Base-by-base conservation (phyloP, 2,888 invertebrate genomes). In the Xestoiulus laeticollis region DNA sequence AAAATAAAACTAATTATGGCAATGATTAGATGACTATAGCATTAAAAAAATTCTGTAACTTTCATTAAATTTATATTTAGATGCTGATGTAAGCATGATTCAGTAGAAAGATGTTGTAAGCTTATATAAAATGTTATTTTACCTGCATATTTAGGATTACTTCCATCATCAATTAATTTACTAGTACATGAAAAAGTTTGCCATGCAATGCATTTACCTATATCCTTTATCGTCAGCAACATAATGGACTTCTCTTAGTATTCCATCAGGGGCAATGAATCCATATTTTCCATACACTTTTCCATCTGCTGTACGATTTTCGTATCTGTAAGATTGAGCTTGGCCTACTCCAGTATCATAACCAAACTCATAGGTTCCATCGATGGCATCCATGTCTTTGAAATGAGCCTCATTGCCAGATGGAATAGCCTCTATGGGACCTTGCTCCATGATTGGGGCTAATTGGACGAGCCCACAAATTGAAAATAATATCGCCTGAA, bases 281-380 rank as follows among this genome's bases (percentile, higher is more conserved):
- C 96, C 96, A 90, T 96, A 96, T 91, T 96, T 96, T 89, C 96
- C 96, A 90, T 96, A 96, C 0, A 96, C 96, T 26, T 96, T 95
- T 30, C 95, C 95, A 90, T 96, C 96, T 0, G 95, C 95, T 5
- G 95, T 96, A 88, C 95, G 94, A 88, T 94, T 94, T 92, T 96
- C 96, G 91, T 96, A 89, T 83, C 89, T 26, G 32, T 89, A 89
- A 30, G 88, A 88, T 82, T 89, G 89, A 30, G 85, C 89, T 32
- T 87, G 83, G 1, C 84, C 82, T 16, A 85, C 87, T 26, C 89
- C 89, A 30, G 89, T 89, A 44, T 89, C 89, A 32, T 89, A 89
- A 30, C 89, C 89, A 44, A 89, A 89, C 22, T 44, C 85, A 68
- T 89, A 89, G n/a, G 89, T 88, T 22, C 89, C 89, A n/a, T 87